A percentile compares a stretch with the other conserved stretches of the same genome.
These are phyloP conservation scores for Dinomys branickii DNA, from an alignment of 2,113 vertebrate genomes.

Conservation along the genomic window DNA sequence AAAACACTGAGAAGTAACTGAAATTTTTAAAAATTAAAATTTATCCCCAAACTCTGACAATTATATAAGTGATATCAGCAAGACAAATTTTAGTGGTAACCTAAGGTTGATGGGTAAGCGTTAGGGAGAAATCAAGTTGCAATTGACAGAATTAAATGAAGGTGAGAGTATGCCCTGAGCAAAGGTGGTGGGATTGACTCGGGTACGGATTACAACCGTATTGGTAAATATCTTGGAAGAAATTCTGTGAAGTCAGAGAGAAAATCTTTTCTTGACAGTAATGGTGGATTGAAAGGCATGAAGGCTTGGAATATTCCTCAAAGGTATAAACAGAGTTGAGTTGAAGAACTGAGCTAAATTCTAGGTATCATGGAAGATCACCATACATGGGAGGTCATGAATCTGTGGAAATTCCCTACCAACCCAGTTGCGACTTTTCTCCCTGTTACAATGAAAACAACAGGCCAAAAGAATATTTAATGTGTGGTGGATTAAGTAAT, in stretches of 20 bases:
- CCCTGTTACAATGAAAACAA: background rate
- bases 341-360: background rate
- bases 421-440: background rate
- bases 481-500: background rate
- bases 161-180: background rate
- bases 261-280: background rate
- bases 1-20: background rate
- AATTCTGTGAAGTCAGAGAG: background rate
- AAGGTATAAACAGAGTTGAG: background rate
- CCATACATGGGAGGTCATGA: background rate
- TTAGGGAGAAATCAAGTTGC: background rate
- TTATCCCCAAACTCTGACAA: background rate
- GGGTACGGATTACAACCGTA: background rate
- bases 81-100: background rate
- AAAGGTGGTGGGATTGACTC: background rate
- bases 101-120: background rate
- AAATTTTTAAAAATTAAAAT: background rate
- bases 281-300: background rate
- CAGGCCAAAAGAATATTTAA: background rate
- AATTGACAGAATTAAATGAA: background rate
- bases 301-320: background rate
- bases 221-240: background rate
- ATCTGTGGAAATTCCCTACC: background rate
- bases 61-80: background rate
- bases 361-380: background rate